These are phyloP conservation scores for Tarsius wallacei DNA, from an alignment of 2,797 vertebrate genomes.

Conservation along the genomic window DNA sequence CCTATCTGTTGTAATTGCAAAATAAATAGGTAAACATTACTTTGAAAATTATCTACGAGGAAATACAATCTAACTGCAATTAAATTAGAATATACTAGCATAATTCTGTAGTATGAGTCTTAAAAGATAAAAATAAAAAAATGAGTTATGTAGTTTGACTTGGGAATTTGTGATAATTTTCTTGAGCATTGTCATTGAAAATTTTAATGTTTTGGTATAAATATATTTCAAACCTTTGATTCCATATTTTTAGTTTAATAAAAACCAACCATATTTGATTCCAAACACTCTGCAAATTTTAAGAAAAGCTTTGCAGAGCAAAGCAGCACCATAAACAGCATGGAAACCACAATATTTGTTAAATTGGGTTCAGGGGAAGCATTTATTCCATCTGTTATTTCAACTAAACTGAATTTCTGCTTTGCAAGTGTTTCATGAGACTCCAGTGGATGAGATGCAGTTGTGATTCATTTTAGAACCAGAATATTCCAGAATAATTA, in stretches of 20 bases:
- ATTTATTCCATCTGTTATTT: constrained; percentile 85
- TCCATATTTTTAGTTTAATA: constrained; percentile 6
- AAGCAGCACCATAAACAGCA: constrained; percentile 74
- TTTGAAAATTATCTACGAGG: not conserved
- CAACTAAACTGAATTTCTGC: constrained; percentile 81
- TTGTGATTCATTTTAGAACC: constrained; percentile 73
- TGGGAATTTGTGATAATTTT: not conserved
- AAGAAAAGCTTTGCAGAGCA: constrained; percentile 72
- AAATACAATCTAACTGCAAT: not conserved
- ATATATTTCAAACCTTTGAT: not conserved
- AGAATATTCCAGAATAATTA: constrained; percentile 74
- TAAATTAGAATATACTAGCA: not conserved
- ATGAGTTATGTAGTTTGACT: not conserved
- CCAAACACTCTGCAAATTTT: constrained; percentile 54
- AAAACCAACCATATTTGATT: constrained; percentile 4
- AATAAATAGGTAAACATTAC: not conserved
- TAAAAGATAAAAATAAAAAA: not conserved
- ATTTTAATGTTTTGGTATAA: not conserved
- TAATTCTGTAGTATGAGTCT: accelerated
- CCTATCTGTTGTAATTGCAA: not conserved
- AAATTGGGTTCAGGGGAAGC: constrained; percentile 77
- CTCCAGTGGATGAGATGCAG: constrained; percentile 72
- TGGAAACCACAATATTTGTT: constrained; percentile 69
- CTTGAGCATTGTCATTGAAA: not conserved
- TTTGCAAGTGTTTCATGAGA: constrained; percentile 81